Evolutionary conservation across 2,888 invertebrate genomes (phyloP).

Genomic region (Troilus luridus): DNA sequence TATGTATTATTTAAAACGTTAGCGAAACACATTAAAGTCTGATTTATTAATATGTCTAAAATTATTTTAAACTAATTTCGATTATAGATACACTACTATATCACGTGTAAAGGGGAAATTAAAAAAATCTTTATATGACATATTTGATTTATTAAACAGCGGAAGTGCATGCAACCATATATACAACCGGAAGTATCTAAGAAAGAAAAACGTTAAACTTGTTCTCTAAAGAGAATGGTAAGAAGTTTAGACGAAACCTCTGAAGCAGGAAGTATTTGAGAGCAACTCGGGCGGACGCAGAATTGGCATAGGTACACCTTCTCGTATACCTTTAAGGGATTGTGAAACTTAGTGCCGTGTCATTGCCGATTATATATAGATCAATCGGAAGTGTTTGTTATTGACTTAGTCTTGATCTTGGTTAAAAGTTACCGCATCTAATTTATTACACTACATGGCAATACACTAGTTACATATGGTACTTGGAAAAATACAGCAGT

Average conservation of each 20-base stretch:
- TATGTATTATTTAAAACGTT: no score
- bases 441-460: not conserved
- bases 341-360: not conserved
- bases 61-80: no score
- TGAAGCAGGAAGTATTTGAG: not conserved
- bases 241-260: not conserved
- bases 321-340: not conserved
- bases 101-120: not conserved
- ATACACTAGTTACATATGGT: not conserved
- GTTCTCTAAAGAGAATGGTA: not conserved
- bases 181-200: not conserved
- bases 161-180: not conserved
- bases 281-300: not conserved
- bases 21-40: no score
- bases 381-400: not conserved
- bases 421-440: not conserved
- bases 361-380: not conserved
- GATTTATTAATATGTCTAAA: no score
- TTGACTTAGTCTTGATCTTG: not conserved
- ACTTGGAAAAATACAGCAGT: not conserved
- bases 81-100: no score
- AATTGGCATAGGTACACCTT: not conserved
- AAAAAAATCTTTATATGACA: not conserved
- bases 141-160: not conserved
- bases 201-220: not conserved